Percentiles rank a stretch among this genome's conserved stretches.
Conservation (phyloP, 1,140 invertebrate genomes). For the Nymphalis io region DNA sequence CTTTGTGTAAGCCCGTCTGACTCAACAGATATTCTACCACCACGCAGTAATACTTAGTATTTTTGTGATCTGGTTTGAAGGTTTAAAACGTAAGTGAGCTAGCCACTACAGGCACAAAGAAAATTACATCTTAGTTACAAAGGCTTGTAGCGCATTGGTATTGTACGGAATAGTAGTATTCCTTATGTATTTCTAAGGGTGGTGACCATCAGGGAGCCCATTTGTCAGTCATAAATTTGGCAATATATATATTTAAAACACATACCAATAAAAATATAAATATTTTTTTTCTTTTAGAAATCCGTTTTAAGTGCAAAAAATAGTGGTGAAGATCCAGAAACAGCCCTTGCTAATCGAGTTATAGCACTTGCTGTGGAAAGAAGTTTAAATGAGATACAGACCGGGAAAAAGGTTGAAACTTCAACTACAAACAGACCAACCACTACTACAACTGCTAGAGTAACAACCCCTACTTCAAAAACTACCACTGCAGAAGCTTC, state of each 20-base stretch:
- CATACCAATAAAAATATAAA: neutral
- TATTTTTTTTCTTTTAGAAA: conserved; percentile 53
- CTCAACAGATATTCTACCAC: too few relatives aligned
- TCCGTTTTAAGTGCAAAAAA: conserved; percentile 63
- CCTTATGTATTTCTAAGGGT: too few relatives aligned
- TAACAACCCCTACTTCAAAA: conserved; percentile 48
- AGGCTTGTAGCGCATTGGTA: too few relatives aligned
- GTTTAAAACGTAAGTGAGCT: too few relatives aligned
- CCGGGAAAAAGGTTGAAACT: conserved; percentile 46
- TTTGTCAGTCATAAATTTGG: too few relatives aligned
- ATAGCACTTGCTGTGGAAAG: conserved; percentile 78
- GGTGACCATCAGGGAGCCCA: too few relatives aligned
- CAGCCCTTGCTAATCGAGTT: conserved; percentile 75
- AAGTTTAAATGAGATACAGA: conserved; percentile 75
- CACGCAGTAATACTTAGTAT: too few relatives aligned
- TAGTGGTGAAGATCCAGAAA: conserved; percentile 66
- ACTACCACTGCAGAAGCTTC: conserved; percentile 49
- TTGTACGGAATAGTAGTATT: too few relatives aligned
- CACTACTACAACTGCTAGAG: conserved; percentile 48
- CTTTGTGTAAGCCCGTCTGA: too few relatives aligned
- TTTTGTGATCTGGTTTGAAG: too few relatives aligned
- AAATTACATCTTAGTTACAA: too few relatives aligned
- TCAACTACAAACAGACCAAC: conserved; percentile 47
- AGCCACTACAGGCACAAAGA: too few relatives aligned
- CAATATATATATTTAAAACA: neutral